Conservation (phyloP, 1,140 invertebrate genomes). For the Asbolus verrucosus region DNA sequence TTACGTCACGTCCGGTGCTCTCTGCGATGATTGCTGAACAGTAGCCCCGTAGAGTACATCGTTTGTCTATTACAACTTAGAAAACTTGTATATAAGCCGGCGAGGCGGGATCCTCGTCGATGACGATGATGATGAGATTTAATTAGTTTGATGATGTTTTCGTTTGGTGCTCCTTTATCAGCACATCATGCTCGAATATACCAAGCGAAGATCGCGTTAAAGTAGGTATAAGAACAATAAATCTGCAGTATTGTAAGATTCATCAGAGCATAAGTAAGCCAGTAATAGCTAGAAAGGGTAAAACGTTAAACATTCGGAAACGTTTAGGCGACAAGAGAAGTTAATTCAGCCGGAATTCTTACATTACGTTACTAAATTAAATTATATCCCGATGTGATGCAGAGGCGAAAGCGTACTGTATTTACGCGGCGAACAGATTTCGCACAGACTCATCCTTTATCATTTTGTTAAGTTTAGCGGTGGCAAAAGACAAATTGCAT, state of each 20-base stretch:
- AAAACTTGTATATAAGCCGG: not conserved
- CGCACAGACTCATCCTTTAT: conserved; percentile 33
- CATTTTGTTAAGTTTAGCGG: conserved; percentile 37
- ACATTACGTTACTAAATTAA: conserved; percentile 57
- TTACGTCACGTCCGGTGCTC: conserved; percentile 61
- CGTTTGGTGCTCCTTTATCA: conserved; percentile 14
- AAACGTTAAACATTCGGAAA: conserved; percentile 59
- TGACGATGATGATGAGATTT: conserved; percentile 14
- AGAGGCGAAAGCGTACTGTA: conserved; percentile 29
- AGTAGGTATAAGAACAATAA: conserved; percentile 55
- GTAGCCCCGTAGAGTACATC: not conserved
- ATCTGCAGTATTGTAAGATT: conserved; percentile 57
- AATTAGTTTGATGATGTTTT: conserved; percentile 31
- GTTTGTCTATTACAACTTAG: too few relatives aligned
- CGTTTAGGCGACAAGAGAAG: conserved; percentile 57
- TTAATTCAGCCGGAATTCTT: conserved; percentile 58
- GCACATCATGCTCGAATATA: not conserved
- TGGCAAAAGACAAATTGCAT: conserved; percentile 39
- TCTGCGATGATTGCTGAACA: conserved; percentile 9
- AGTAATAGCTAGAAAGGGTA: conserved; percentile 59
- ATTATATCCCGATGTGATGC: conserved; percentile 52
- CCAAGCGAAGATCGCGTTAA: conserved; percentile 19
- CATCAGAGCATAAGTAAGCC: conserved; percentile 58
- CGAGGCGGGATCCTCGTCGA: not conserved
- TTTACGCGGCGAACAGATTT: conserved; percentile 38